phyloP scores from a whole-genome alignment of 2,113 vertebrate genomes.

The Plectropomus leopardus region DNA sequence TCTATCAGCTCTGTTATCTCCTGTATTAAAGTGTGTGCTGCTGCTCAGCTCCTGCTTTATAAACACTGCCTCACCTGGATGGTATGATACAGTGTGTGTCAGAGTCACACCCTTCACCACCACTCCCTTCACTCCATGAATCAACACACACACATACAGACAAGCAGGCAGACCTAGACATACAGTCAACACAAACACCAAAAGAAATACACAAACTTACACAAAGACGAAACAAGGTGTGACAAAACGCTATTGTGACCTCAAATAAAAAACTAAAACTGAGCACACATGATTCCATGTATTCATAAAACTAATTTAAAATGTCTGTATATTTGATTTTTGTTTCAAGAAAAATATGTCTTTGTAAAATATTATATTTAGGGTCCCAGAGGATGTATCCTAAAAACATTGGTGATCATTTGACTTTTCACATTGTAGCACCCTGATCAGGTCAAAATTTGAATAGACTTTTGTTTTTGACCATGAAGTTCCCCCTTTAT shows the following conservation, averaged over 20 bases:
- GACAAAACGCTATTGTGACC: neutral
- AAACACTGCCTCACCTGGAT: constrained; percentile 86
- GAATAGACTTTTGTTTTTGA: neutral
- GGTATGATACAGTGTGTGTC: constrained; percentile 87
- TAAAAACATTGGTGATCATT: neutral
- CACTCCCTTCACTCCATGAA: constrained; percentile 75
- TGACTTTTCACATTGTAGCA: neutral
- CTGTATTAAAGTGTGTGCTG: neutral
- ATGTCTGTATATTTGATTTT: neutral
- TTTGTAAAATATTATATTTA: neutral
- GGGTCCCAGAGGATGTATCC: neutral
- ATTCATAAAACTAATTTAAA: neutral
- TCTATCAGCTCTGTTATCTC: neutral
- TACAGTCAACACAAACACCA: neutral
- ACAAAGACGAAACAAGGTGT: neutral
- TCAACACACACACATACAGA: constrained; percentile 62
- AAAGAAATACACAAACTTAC: neutral
- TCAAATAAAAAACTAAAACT: neutral
- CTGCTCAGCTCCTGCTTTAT: constrained; percentile 75
- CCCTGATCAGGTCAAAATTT: neutral
- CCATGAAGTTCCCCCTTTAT: no score
- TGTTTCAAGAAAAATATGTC: neutral
- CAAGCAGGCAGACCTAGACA: constrained; percentile 13
- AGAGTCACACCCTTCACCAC: constrained; percentile 87
- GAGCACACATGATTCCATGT: neutral